Evolutionary conservation across 2,113 vertebrate species (phyloP).

Genomic region (Malaclemys terrapin): DNA sequence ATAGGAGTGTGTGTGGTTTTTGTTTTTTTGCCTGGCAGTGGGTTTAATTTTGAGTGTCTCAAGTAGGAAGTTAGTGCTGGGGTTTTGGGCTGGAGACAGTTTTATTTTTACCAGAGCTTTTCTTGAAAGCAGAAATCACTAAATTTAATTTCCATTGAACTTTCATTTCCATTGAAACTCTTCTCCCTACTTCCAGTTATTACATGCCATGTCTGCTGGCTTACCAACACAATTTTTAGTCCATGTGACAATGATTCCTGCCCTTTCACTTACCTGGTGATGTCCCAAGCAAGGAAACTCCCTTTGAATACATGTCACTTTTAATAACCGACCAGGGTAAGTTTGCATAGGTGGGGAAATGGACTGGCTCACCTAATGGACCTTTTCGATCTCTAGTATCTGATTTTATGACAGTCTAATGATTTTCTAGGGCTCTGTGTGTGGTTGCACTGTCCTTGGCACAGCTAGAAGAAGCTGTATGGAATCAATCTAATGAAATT

Average conservation of each 20-base stretch:
- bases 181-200: not conserved
- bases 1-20: not conserved
- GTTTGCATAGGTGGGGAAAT: rapidly evolving
- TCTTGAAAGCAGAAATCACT: not conserved
- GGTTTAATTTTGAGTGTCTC: not conserved
- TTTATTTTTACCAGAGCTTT: not conserved
- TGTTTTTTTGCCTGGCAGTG: not conserved
- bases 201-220: rapidly evolving
- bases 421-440: not conserved
- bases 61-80: not conserved
- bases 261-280: not conserved
- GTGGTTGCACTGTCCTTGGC: not conserved
- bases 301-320: not conserved
- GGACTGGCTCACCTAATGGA: rapidly evolving
- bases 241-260: not conserved
- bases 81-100: not conserved
- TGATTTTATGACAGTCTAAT: not conserved
- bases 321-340: rapidly evolving
- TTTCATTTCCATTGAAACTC: not conserved
- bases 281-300: not conserved
- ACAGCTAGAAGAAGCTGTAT: not conserved
- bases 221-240: not conserved
- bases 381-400: not conserved
- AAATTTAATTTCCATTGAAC: not conserved
- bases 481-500: not conserved